These are phyloP conservation scores for Ophioninae sp. DNA, from an alignment of 2,888 invertebrate genomes.

Conservation along the genomic window DNA sequence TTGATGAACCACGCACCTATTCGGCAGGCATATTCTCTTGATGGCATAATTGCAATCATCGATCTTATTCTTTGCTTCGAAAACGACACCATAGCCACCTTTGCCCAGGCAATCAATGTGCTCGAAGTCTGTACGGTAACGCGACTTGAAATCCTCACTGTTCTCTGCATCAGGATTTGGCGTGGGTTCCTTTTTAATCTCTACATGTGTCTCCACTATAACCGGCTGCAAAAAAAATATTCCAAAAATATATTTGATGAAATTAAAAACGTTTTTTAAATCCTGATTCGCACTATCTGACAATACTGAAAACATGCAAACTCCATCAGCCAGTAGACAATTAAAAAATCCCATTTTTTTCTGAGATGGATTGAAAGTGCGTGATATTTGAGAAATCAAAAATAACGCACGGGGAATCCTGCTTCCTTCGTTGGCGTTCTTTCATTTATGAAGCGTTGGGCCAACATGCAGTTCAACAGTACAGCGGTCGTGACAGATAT, in stretches of 20 bases:
- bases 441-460: slow-evolving; percentile 80
- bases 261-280: neutral
- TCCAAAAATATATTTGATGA: too few relatives aligned
- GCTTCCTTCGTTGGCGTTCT: slow-evolving; percentile 72
- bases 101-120: slow-evolving; percentile 90
- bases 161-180: slow-evolving; percentile 68
- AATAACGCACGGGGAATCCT: slow-evolving; percentile 68
- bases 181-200: slow-evolving; percentile 76
- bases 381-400: neutral
- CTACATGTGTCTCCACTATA: slow-evolving; percentile 73
- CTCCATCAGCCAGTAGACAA: neutral
- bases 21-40: slow-evolving; percentile 94
- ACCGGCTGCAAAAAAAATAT: slow-evolving; percentile 70
- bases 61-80: slow-evolving; percentile 95
- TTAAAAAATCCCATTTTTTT: neutral
- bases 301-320: neutral
- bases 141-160: slow-evolving; percentile 77
- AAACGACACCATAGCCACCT: slow-evolving; percentile 98
- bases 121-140: slow-evolving; percentile 93
- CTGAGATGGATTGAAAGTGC: neutral
- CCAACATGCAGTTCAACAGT: slow-evolving; percentile 86
- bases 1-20: slow-evolving; percentile 81
- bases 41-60: slow-evolving; percentile 98
- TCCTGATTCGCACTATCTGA: neutral
- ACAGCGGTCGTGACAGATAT: slow-evolving; percentile 89